Evolutionary conservation across 2,888 invertebrate species (phyloP), one percentile per base, ranked within the genome.

Genomic region (Cerastis leucographa): DNA sequence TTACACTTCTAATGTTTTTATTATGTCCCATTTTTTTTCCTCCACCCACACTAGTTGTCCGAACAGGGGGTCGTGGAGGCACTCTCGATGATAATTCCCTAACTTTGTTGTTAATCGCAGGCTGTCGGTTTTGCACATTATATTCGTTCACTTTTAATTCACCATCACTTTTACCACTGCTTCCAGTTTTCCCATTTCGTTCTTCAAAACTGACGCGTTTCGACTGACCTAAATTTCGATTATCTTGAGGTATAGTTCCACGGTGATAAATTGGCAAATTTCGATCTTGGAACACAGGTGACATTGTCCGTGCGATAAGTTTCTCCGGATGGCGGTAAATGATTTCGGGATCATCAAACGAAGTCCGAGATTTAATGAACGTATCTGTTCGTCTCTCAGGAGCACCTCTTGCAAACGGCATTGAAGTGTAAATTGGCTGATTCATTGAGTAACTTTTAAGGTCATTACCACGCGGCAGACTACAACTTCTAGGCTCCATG

Each of bases 311-410:
- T 22, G 84, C 76, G 75, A 89, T 78, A 42, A 92, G 78, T 85
- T 94, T 94, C 79, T 94, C 93, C 9, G 94, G 93, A 81, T 94
- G 91, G 66, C 95, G 92, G 74, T 94, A 95, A 61, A 93, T 88
- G 46, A 94, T 91, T 81, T 93, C 93, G 42, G 91, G 87, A 51
- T 94, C 92, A 49, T 81, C 81, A 59, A 87, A 84, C 44, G 83
- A 84, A 51, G 87, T 85, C 56, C 91, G 91, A 70, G 85, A 90
- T 72, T 88, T 91, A 74, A 94, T 88, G 84, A 91, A 95, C 3
- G 94, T 93, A 85, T 96, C 96, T 17, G 95, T 96, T 68, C 94
- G 92, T 70, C 96, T 92, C 82, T 95, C 95, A 17, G 93, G 92
- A 46, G 92, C 92, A 29, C 93, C 93, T 90, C 96, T 92, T 35